These are phyloP conservation scores for Coptotermes formosanus DNA, from an alignment of 1,140 invertebrate species.

Conservation along the genomic window DNA sequence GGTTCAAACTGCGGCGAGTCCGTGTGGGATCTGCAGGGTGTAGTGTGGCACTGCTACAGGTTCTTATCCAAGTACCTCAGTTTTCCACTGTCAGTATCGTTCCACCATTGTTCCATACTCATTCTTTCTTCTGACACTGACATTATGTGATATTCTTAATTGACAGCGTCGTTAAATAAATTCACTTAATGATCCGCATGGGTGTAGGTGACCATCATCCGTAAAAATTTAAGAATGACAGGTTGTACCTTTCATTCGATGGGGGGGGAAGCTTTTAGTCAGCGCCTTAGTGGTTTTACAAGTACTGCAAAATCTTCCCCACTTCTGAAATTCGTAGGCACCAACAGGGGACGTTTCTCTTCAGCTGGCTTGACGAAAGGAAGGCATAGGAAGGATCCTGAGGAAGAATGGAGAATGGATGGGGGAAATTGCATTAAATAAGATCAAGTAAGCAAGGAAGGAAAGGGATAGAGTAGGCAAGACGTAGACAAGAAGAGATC, in stretches of 20 bases:
- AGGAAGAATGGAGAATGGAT: not conserved
- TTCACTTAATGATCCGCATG: no score
- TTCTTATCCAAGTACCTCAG: no score
- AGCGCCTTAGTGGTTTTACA: not conserved
- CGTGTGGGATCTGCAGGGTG: no score
- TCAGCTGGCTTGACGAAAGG: not conserved
- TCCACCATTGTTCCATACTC: no score
- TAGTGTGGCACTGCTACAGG: no score
- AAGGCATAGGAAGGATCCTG: not conserved
- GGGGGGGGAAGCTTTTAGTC: not conserved
- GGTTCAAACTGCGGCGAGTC: no score
- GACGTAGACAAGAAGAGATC: not conserved
- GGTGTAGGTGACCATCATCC: not conserved
- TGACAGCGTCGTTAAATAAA: no score
- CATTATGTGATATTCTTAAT: no score
- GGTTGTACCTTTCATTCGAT: not conserved
- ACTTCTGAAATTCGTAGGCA: not conserved
- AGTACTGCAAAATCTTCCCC: not conserved
- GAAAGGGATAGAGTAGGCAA: not conserved
- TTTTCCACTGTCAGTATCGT: no score
- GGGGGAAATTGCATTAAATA: slow-evolving; percentile 17
- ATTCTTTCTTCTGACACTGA: no score
- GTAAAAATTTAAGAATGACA: not conserved
- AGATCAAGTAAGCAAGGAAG: not conserved
- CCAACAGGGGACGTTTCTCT: not conserved